Base-by-base conservation (phyloP, 2,113 vertebrate genomes). In the Amphiprion percula region DNA sequence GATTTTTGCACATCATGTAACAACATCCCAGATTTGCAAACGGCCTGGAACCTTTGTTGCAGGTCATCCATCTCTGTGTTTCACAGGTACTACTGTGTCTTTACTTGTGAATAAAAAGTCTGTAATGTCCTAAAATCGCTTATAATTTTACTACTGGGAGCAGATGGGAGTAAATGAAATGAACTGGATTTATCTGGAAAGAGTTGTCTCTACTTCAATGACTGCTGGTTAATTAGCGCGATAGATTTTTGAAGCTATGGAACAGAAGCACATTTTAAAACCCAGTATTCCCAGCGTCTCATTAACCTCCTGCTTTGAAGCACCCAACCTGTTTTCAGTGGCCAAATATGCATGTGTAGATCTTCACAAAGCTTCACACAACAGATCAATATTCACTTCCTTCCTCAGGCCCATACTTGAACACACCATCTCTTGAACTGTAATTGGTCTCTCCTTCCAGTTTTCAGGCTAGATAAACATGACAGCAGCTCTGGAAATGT, bases 1-100 rank as follows among this genome's bases (percentile, higher is more conserved):
- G 70, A 64, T 75, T 78, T 80, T 53, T 76, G 46, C 37, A 74
- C 55, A 50, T 5, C 44, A 73, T 61, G 46, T 46, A 60, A 61
- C 19, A 76, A 50, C 49, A 52, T 58, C 37, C 49, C 63, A 50
- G 41, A 61, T 52, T 54, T 11, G 23, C 23, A n/a, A 33, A 23
- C 11, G 5, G 4, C 56, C 39, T 61, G 53, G 23, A 16, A 50
- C 6, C 47, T 52, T 21, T 23, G 17, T 41, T 4, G 10, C 10
- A 58, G 58, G 28, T 58, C 16, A 44, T 47, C 8, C 19, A 3
- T 37, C 17, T 52, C 44, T 77, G 47, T 41, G 24, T 70, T 62
- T 74, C 41, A 50, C 8, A 70, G 30, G 30, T 12, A 19, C 50
- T 37, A 15, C 14, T 52, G 1, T 61, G 56, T 39, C 17, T 72